Base-by-base conservation (phyloP, 2,113 vertebrate genomes). In the Synodontis membranacea region DNA sequence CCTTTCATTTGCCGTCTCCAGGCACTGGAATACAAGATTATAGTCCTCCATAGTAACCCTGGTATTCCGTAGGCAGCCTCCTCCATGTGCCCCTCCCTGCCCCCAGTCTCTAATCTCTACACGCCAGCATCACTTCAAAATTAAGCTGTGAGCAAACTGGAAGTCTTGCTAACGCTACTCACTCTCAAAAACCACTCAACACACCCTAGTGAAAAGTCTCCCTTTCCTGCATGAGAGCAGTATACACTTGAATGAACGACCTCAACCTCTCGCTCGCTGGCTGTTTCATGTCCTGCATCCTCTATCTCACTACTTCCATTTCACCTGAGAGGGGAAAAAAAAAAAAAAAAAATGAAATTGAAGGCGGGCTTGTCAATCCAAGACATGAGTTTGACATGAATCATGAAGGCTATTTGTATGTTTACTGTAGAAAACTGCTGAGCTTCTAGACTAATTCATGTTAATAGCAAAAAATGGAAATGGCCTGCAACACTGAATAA, bases 51-150 rank as follows among this genome's bases (percentile, higher is more conserved):
- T 83, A 92, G 87, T 86, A 89, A 90, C 91, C 92, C 91, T 91
- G 89, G 91, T 92, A 91, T 92, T 90, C 83, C 44, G 74, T 78
- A 85, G 82, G 88, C 87, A 28, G 54, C 88, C 86, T 85, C 66
- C 86, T 72, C 89, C 62, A 74, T 87, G 88, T 84, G 58, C 87
- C 89, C 88, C 89, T 91, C 89, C 86, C 80, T 58, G 86, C 89
- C 85, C 84, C 88, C 89, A 86, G 54, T 78, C 84, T 90, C 89
- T 94, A 94, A 94, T 94, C 93, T 92, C 91, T 56, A 90, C 89
- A 87, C 88, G 92, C 86, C 92, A 91, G 91, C 89, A 92, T 89
- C 91, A 91, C 91, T 93, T 89, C 89, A 88, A 90, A 92, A 93
- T 94, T 93, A 94, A 94, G 91, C 92, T 90, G 89, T 86, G 88